Percentiles rank a stretch among this genome's conserved stretches.
Conservation (phyloP, 92 coral and sea anemone species). For the Palythoa grandis region DNA sequence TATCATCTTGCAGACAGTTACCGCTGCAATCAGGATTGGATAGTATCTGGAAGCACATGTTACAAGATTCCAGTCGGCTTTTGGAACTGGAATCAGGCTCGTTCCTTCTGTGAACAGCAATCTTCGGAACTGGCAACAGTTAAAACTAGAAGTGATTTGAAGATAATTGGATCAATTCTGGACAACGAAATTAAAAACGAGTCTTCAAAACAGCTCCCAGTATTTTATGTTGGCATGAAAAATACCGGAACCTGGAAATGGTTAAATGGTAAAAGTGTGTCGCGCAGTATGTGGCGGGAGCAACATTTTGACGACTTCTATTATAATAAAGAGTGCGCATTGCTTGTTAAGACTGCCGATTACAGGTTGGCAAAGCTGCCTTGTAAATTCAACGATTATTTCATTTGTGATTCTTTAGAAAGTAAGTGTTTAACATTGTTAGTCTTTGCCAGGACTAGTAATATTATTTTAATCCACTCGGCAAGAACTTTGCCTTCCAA, state of each 20-base stretch:
- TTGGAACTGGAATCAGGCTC: conserved; percentile 6
- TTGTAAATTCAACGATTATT: neutral
- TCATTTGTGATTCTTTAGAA: conserved; percentile 29
- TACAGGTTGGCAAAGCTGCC: neutral
- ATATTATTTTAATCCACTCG: no score
- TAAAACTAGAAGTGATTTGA: neutral
- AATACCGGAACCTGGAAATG: conserved; percentile 17
- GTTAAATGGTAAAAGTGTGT: conserved; percentile 20
- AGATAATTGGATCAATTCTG: neutral
- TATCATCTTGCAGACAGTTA: conserved; percentile 2
- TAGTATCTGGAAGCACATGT: neutral
- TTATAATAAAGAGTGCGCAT: conserved; percentile 3
- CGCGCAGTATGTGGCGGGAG: conserved; percentile 7
- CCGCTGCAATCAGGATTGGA: conserved; percentile 1
- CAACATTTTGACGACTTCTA: neutral
- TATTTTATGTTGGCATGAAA: conserved; percentile 20
- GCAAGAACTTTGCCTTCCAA: no score
- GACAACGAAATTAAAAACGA: neutral
- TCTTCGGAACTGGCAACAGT: neutral
- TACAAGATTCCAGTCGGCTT: neutral
- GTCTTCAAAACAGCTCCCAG: neutral
- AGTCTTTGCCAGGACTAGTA: no score
- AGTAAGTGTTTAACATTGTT: neutral
- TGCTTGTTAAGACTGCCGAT: neutral
- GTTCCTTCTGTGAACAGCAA: neutral